phyloP scores from a whole-genome alignment of 1,140 invertebrate genomes.

The Lordiphosa stackelbergi region DNA sequence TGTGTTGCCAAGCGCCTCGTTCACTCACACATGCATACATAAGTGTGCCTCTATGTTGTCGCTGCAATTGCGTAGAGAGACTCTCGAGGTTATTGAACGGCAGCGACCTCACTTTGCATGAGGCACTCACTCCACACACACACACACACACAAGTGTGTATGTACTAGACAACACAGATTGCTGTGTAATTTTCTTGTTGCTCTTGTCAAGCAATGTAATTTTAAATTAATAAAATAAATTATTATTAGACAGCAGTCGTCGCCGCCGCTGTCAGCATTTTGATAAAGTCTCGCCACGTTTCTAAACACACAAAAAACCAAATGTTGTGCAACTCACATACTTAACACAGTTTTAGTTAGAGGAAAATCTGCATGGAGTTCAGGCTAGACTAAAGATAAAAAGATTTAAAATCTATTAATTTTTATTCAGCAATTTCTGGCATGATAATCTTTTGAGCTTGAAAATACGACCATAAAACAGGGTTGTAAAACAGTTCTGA shows the following conservation, averaged over 20 bases:
- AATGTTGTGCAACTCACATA: slow-evolving; percentile 28
- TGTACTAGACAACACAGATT: slow-evolving; percentile 32
- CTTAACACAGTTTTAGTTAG: slow-evolving; percentile 34
- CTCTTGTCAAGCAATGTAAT: slow-evolving; percentile 60
- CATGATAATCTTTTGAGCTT: no score
- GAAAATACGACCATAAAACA: no score
- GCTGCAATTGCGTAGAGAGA: slow-evolving; percentile 65
- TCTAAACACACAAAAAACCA: slow-evolving; percentile 10
- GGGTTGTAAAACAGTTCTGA: no score
- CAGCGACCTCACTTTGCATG: slow-evolving; percentile 75
- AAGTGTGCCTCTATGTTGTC: slow-evolving; percentile 21
- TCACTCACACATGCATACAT: slow-evolving; percentile 4
- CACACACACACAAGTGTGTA: slow-evolving; percentile 5
- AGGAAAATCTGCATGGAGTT: slow-evolving; percentile 3
- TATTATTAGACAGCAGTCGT: slow-evolving; percentile 58
- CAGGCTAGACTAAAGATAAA: no score
- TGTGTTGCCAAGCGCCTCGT: slow-evolving; percentile 21
- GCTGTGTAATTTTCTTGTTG: slow-evolving; percentile 65
- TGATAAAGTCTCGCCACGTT: slow-evolving; percentile 48
- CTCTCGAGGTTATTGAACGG: slow-evolving; percentile 76
- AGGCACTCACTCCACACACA: slow-evolving; percentile 35
- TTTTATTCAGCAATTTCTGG: no score
- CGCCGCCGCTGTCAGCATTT: slow-evolving; percentile 38
- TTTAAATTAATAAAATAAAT: slow-evolving; percentile 75
- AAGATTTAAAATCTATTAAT: no score